Base-by-base conservation (phyloP, 1,140 invertebrate species). In the Oryctes rhinoceros region DNA sequence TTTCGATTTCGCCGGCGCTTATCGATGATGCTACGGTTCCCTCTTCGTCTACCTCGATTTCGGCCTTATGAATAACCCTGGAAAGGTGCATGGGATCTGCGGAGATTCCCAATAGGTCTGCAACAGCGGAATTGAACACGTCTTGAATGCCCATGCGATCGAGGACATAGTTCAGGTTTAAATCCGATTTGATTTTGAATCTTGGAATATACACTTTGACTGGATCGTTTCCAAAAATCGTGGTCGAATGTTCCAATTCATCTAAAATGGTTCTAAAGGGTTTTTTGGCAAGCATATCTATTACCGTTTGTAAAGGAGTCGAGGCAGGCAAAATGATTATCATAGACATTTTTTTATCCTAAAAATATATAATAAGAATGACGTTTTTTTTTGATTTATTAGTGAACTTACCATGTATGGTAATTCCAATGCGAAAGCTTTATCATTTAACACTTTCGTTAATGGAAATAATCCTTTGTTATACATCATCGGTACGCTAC, bases 1-100 rank as follows among this genome's bases (percentile, higher is more conserved):
- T 91, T 44, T 85, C 84, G 71, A 92, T 89, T 30, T 88, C 86
- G 0, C 89, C 89, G 18, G 88, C 90, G 81, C 94, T 92, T 9
- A 91, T 92, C 0, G 93, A 94, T 6, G 92, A 89, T 13, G 95
- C 95, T 37, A 92, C 90, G 13, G 93, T 96, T 30, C 96, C 96
- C 84, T 95, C 90, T 87, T 97, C 95, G 80, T 94, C 93, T 0
- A 97, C 93, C 83, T 95, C 93, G 83, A 97, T 94, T 83, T 92
- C 92, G 15, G 94, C 93, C 85, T 95, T 94, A 84, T 96, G 96
- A 15, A 95, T 85, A 9, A 90, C 88, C 85, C 86, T 89, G 83
- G 85, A 94, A 82, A 90, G 88, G 88, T 84, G 93, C 76, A 92
- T 79, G 10, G 87, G 84, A 78, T 91, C 87, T 10, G 89, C 85